A percentile compares a stretch with the other conserved stretches of the same genome.
Conservation (phyloP, 2,797 vertebrate genomes). For the Sternarchorhynchus goeldii region DNA sequence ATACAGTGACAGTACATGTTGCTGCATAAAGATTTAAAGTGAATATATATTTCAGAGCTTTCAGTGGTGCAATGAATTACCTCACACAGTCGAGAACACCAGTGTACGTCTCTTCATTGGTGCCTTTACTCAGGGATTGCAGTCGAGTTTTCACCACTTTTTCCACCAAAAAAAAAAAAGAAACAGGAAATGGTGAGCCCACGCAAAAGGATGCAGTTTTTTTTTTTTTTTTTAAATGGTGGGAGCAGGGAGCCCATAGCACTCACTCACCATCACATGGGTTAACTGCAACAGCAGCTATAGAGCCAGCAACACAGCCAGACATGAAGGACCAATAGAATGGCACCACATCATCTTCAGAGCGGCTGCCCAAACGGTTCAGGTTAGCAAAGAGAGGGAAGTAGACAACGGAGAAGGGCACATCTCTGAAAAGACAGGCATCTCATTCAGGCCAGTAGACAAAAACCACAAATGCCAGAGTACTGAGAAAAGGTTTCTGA, state of each 20-base stretch:
- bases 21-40: neutral
- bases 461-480: too few relatives aligned
- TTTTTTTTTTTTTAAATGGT: neutral
- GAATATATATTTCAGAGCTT: neutral
- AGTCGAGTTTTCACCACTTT: conserved; percentile 84
- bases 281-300: conserved; percentile 81
- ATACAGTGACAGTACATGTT: neutral
- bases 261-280: conserved; percentile 79
- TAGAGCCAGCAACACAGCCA: conserved; percentile 79
- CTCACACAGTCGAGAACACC: conserved; percentile 79
- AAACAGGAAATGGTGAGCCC: neutral
- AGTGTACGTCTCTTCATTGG: conserved; percentile 79
- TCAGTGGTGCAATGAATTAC: conserved; percentile 53
- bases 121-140: conserved; percentile 80
- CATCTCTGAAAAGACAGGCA: conserved; percentile 70
- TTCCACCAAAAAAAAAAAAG: neutral
- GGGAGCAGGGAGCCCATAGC: too few relatives aligned
- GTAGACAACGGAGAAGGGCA: conserved; percentile 83
- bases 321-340: conserved; percentile 83
- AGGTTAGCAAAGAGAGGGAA: conserved; percentile 84
- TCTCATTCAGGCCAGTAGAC: too few relatives aligned
- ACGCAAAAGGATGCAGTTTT: neutral
- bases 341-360: conserved; percentile 66
- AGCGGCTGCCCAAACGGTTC: conserved; percentile 74
- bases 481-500: neutral